A percentile compares a stretch with the other conserved stretches of the same genome.
These are phyloP conservation scores for Geotrupes spiniger DNA, from an alignment of 2,888 invertebrate species.

Conservation along the genomic window DNA sequence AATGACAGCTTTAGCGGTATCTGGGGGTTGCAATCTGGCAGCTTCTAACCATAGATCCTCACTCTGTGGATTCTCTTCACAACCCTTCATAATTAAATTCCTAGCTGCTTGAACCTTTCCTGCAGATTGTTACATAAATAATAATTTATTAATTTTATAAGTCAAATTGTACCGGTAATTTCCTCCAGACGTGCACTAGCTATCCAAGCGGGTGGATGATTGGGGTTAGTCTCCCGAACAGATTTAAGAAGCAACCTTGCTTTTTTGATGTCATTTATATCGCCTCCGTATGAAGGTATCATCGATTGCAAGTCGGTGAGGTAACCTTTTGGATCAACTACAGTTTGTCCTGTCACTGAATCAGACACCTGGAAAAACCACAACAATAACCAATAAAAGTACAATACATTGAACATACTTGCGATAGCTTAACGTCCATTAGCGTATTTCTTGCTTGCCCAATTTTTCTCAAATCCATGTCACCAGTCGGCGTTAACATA, in stretches of 20 bases:
- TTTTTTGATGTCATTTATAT: slow-evolving; percentile 97
- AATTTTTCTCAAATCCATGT: slow-evolving; percentile 96
- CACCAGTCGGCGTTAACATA: slow-evolving; percentile 83
- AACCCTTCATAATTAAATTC: slow-evolving; percentile 98
- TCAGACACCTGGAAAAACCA: slow-evolving; percentile 79
- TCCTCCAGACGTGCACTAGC: slow-evolving; percentile 98
- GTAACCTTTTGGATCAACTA: slow-evolving; percentile 99
- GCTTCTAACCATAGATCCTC: slow-evolving; percentile 99
- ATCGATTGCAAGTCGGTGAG: slow-evolving; percentile 99
- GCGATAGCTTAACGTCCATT: slow-evolving; percentile 98
- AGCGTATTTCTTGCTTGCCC: slow-evolving; percentile 98
- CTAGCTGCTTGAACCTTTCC: slow-evolving; percentile 90
- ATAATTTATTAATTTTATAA: background rate
- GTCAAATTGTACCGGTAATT: slow-evolving; percentile 46
- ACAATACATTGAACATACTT: slow-evolving; percentile 50
- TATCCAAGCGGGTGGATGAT: slow-evolving; percentile 99
- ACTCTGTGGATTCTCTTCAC: slow-evolving; percentile 92
- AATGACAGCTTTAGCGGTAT: slow-evolving; percentile 92
- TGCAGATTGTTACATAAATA: slow-evolving; percentile 29
- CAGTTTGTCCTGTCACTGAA: slow-evolving; percentile 98
- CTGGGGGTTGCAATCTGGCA: slow-evolving; percentile 87
- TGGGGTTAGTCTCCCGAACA: slow-evolving; percentile 96
- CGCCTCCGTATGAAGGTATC: slow-evolving; percentile 98
- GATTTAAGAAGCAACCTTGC: slow-evolving; percentile 92
- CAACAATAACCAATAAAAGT: too few species aligned